A percentile compares a stretch with the other conserved stretches of the same genome.
Evolutionary conservation across 2,888 invertebrate genomes (phyloP).

Genomic region (Diaprepes abbreviatus): DNA sequence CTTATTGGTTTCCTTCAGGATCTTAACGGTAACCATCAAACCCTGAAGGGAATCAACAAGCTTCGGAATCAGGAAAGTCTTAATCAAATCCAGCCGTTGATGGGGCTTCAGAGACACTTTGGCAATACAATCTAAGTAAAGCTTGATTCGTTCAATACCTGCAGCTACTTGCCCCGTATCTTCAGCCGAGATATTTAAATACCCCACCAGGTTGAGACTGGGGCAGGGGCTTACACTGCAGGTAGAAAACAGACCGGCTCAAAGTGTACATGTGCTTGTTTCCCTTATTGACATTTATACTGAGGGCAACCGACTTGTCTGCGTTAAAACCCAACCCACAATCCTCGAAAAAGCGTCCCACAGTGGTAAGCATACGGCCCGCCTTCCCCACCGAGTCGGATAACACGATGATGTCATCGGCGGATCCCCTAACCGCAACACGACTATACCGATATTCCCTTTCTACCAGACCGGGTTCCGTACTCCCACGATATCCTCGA

Average conservation of each 20-base stretch:
- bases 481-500: too few relatives aligned
- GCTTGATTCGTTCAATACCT: neutral
- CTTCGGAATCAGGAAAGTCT: neutral
- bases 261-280: neutral
- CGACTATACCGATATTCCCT: too few relatives aligned
- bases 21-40: neutral
- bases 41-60: neutral
- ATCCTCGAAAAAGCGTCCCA: neutral
- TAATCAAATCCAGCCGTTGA: neutral
- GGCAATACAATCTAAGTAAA: neutral
- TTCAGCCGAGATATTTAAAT: conserved; percentile 11
- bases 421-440: conserved; percentile 31
- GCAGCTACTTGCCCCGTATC: neutral
- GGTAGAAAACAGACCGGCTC: neutral
- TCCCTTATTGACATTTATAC: neutral
- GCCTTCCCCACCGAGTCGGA: neutral
- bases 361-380: neutral
- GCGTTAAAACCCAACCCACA: neutral
- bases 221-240: neutral
- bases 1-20: neutral
- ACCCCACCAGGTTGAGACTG: neutral
- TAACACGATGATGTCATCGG: conserved; percentile 37
- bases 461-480: too few relatives aligned
- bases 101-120: neutral
- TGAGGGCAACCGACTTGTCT: neutral